These are phyloP conservation scores for Ormyrus pomaceus DNA, from an alignment of 2,888 invertebrate species.

Conservation along the genomic window DNA sequence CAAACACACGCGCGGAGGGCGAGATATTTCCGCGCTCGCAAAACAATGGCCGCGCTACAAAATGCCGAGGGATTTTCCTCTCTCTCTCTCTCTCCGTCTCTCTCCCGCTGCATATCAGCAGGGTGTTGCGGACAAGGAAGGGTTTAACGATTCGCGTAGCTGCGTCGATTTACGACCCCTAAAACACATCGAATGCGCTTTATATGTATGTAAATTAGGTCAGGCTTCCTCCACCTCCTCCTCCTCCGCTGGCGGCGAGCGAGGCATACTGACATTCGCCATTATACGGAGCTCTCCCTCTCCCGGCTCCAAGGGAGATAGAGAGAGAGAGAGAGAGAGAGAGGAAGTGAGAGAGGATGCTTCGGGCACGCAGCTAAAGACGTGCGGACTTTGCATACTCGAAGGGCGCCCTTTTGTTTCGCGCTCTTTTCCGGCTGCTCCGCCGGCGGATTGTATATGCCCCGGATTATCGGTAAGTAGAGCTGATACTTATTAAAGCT, in stretches of 20 bases:
- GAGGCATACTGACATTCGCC: slow-evolving; percentile 49
- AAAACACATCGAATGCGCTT: slow-evolving; percentile 76
- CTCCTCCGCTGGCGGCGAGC: slow-evolving; percentile 19
- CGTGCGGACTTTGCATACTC: slow-evolving; percentile 2
- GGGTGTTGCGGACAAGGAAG: slow-evolving; percentile 71
- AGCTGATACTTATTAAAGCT: slow-evolving; percentile 20
- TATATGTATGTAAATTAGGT: slow-evolving; percentile 76
- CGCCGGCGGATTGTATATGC: too few relatives aligned
- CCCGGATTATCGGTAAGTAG: too few relatives aligned
- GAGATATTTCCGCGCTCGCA: slow-evolving; percentile 17
- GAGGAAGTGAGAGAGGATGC: background rate
- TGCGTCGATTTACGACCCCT: slow-evolving; percentile 75
- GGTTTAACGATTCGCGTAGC: slow-evolving; percentile 76
- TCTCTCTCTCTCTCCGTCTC: background rate
- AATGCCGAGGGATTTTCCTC: slow-evolving; percentile 54
- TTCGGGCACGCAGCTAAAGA: too few relatives aligned
- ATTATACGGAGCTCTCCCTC: slow-evolving; percentile 49
- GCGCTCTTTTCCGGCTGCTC: slow-evolving; percentile 17
- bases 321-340: slow-evolving; percentile 5
- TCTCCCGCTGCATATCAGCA: slow-evolving; percentile 42
- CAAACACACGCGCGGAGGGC: slow-evolving; percentile 6
- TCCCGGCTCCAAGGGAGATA: slow-evolving; percentile 11
- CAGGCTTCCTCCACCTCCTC: slow-evolving; percentile 63
- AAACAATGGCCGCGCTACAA: slow-evolving; percentile 51
- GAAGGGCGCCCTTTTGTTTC: slow-evolving; percentile 4